These are phyloP conservation scores for Pangasianodon gigas DNA, from an alignment of 2,113 vertebrate species.

Conservation along the genomic window DNA sequence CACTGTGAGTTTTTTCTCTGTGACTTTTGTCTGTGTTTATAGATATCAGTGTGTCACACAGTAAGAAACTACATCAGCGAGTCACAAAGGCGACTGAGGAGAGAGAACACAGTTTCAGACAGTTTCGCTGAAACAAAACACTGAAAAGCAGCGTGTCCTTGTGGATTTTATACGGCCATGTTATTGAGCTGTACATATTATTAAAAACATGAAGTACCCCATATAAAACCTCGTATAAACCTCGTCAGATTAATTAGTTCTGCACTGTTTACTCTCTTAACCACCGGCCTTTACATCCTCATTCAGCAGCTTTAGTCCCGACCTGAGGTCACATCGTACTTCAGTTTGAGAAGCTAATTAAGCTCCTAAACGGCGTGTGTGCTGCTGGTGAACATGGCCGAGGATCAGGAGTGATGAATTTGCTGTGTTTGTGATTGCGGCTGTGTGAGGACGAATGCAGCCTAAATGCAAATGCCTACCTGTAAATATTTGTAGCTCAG, in stretches of 20 bases:
- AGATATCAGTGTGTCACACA: background rate
- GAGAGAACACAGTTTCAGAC: background rate
- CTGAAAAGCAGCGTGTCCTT: background rate
- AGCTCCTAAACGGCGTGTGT: background rate
- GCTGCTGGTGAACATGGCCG: background rate
- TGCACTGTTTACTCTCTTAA: conserved; percentile 16
- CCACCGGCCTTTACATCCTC: conserved; percentile 1
- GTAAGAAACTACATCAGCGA: background rate
- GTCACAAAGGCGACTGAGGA: background rate
- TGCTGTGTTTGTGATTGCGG: background rate
- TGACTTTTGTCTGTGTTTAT: background rate
- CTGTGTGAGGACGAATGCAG: background rate
- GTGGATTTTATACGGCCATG: background rate
- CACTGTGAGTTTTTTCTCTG: background rate
- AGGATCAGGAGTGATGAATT: background rate
- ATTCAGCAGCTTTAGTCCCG: background rate
- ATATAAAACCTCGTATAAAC: background rate
- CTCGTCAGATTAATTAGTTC: conserved; percentile 5
- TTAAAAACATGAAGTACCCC: background rate
- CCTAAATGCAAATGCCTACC: background rate
- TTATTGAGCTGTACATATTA: background rate
- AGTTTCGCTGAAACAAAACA: background rate
- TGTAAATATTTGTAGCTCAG: background rate
- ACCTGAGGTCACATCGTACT: background rate
- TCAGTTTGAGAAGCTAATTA: background rate